Conservation (phyloP, 2,888 invertebrate genomes). For the Autographa pulchrina region DNA sequence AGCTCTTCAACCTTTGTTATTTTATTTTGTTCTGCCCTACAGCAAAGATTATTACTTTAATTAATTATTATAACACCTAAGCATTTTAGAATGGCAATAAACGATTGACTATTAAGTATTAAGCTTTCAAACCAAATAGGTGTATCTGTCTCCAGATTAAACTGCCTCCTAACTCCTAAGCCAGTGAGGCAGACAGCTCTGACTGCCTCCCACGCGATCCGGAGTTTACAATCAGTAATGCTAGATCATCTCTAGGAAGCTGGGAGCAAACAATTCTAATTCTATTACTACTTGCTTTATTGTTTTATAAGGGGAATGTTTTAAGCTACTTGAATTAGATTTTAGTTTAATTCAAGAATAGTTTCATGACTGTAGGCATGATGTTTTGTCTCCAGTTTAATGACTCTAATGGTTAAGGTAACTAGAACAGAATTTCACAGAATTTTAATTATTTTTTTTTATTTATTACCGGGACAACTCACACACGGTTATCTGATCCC, state of each 20-base stretch:
- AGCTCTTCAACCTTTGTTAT: no score
- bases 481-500: no score
- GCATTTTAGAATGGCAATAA: no score
- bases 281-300: slow-evolving; percentile 37
- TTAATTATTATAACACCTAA: no score
- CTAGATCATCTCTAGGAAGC: slow-evolving; percentile 44
- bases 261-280: slow-evolving; percentile 43
- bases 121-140: slow-evolving; percentile 11
- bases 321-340: not conserved
- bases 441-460: no score
- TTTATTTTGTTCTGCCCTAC: no score
- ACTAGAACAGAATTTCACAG: no score
- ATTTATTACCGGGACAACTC: no score
- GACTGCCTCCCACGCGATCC: slow-evolving; percentile 43
- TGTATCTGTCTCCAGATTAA: slow-evolving; percentile 25
- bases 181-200: slow-evolving; percentile 35
- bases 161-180: slow-evolving; percentile 31
- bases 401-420: no score
- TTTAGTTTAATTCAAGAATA: not conserved
- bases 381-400: no score
- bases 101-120: no score
- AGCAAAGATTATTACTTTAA: no score
- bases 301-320: slow-evolving; percentile 38
- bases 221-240: slow-evolving; percentile 28
- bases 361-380: not conserved